A percentile compares a stretch with the other conserved stretches of the same genome.
phyloP scores from a whole-genome alignment of 2,113 vertebrate genomes.

The Brachionichthys hirsutus region DNA sequence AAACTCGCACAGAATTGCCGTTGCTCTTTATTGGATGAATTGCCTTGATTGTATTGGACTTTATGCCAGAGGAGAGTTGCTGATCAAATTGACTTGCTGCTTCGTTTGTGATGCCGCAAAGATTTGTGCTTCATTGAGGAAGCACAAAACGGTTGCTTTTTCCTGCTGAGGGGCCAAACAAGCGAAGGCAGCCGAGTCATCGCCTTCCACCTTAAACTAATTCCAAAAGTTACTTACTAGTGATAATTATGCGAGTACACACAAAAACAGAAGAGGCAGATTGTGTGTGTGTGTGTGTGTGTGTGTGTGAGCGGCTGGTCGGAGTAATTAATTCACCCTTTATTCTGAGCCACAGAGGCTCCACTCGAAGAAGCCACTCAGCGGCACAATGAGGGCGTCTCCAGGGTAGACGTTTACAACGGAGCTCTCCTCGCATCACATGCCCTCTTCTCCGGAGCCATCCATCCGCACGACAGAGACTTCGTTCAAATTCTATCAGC shows the following conservation, averaged over 20 bases:
- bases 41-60: slow-evolving; percentile 19
- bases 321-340: slow-evolving; percentile 41
- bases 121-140: slow-evolving; percentile 14
- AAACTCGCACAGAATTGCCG: slow-evolving; percentile 24
- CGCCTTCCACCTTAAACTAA: slow-evolving; percentile 10
- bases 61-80: slow-evolving; percentile 11
- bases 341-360: slow-evolving; percentile 23
- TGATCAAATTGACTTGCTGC: slow-evolving; percentile 10
- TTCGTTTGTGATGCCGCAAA: slow-evolving; percentile 27
- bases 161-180: slow-evolving; percentile 3
- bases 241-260: neutral
- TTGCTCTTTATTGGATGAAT: slow-evolving; percentile 26
- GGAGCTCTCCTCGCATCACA: slow-evolving; percentile 29
- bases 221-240: slow-evolving; percentile 12
- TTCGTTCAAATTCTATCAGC: slow-evolving; percentile 40
- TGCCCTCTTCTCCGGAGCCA: neutral
- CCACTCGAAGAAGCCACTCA: slow-evolving; percentile 22
- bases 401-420: slow-evolving; percentile 26
- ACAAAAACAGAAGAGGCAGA: slow-evolving; percentile 1
- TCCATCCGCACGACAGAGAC: slow-evolving; percentile 10
- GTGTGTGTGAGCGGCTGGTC: slow-evolving; percentile 12
- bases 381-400: slow-evolving; percentile 14
- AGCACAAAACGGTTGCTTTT: slow-evolving; percentile 18
- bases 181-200: slow-evolving; percentile 33
- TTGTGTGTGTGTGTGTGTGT: slow-evolving; percentile 4